Evolutionary conservation across 2,888 invertebrate species (phyloP).

Genomic region (Amblyteles armatorius): DNA sequence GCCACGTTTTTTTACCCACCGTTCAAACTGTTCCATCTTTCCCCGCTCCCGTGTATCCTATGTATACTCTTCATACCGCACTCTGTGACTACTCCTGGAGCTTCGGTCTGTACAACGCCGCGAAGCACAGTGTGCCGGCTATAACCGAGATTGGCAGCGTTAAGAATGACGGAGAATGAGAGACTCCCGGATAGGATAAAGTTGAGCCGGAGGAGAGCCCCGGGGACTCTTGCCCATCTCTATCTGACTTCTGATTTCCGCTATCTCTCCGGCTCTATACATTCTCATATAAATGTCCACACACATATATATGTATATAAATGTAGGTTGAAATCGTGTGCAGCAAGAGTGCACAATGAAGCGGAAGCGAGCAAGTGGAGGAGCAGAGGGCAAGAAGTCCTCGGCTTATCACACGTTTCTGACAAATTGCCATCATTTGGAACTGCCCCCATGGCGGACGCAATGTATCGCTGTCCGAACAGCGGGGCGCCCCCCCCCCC

Average conservation of each 20-base stretch:
- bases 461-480: slow-evolving; percentile 69
- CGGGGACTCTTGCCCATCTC: slow-evolving; percentile 20
- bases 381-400: slow-evolving; percentile 71
- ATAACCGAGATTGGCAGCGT: slow-evolving; percentile 56
- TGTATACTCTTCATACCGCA: neutral
- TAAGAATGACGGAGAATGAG: slow-evolving; percentile 58
- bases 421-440: slow-evolving; percentile 78
- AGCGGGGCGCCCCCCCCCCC: neutral
- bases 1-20: no score
- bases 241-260: neutral
- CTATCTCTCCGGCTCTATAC: neutral
- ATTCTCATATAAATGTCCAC: slow-evolving; percentile 1
- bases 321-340: neutral
- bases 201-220: slow-evolving; percentile 13
- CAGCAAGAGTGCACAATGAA: slow-evolving; percentile 42
- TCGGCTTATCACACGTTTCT: slow-evolving; percentile 77
- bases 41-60: neutral
- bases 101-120: no score
- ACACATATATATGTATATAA: neutral
- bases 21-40: no score
- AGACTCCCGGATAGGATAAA: slow-evolving; percentile 50
- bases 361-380: slow-evolving; percentile 31
- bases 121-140: slow-evolving; percentile 1
- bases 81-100: no score
- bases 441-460: slow-evolving; percentile 70